These are phyloP conservation scores for Drosophila siamana DNA, from an alignment of 2,888 invertebrate genomes.

Conservation along the genomic window DNA sequence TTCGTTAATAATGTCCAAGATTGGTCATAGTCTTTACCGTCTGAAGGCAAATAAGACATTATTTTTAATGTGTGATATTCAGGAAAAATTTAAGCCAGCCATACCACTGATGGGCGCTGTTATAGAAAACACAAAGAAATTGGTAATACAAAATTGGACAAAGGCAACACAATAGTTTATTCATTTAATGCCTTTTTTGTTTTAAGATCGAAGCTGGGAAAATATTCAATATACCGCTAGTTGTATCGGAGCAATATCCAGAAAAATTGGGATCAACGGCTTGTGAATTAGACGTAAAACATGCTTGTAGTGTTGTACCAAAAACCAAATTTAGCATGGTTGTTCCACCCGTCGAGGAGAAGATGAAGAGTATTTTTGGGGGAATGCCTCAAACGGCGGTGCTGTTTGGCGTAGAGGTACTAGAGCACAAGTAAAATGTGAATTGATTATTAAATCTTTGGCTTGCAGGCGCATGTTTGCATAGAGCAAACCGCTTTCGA, in stretches of 20 bases:
- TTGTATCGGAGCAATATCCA: conserved; percentile 91
- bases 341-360: conserved; percentile 88
- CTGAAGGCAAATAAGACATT: conserved; percentile 87
- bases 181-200: background rate
- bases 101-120: conserved; percentile 90
- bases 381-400: conserved; percentile 87
- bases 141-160: conserved; percentile 86
- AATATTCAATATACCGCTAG: conserved; percentile 88
- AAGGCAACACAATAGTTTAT: background rate
- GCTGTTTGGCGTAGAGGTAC: conserved; percentile 89
- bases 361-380: conserved; percentile 86
- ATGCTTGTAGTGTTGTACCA: conserved; percentile 88
- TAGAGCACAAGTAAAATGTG: background rate
- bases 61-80: conserved; percentile 93
- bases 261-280: conserved; percentile 91
- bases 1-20: conserved; percentile 35
- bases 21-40: conserved; percentile 47
- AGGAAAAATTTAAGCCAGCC: conserved; percentile 91
- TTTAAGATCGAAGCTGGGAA: conserved; percentile 89
- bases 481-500: conserved; percentile 93
- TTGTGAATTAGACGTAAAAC: conserved; percentile 88
- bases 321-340: conserved; percentile 93
- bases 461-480: conserved; percentile 90
- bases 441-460: background rate
- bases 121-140: conserved; percentile 88